Evolutionary conservation across 35 echinoderm and acorn worm genomes (phyloP).

Genomic region (Heliocidaris tuberculata): DNA sequence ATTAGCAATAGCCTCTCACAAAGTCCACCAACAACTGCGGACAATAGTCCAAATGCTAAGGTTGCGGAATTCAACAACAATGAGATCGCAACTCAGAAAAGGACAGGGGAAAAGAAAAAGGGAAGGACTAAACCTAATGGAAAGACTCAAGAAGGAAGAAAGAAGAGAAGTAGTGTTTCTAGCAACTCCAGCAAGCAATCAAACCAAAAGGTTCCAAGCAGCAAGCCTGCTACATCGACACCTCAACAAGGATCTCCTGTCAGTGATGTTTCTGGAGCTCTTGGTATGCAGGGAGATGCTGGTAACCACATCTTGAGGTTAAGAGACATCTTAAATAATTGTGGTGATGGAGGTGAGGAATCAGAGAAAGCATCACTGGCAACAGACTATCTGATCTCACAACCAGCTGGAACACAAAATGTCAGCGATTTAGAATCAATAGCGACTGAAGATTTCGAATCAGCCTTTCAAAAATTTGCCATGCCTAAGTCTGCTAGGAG

Average conservation of each 20-base stretch:
- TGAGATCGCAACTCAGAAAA: not conserved
- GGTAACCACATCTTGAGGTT: slow-evolving; percentile 7
- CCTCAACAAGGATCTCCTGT: not conserved
- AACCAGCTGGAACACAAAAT: not conserved
- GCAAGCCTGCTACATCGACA: not conserved
- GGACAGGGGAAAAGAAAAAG: not conserved
- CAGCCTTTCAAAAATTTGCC: slow-evolving; percentile 39
- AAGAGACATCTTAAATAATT: not conserved
- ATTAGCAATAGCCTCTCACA: not conserved
- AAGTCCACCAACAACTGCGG: slow-evolving; percentile 11
- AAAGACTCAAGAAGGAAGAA: not conserved
- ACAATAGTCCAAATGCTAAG: not conserved
- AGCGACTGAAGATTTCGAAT: slow-evolving; percentile 85
- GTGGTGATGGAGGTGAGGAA: not conserved
- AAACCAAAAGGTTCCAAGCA: not conserved
- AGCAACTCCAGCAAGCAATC: slow-evolving; percentile 23
- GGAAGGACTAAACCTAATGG: not conserved
- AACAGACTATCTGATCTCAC: slow-evolving; percentile 7
- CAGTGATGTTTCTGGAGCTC: not conserved
- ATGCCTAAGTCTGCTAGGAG: slow-evolving; percentile 6
- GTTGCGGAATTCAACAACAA: not conserved
- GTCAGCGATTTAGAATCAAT: slow-evolving; percentile 69
- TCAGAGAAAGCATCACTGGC: not conserved
- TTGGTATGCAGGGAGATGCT: not conserved
- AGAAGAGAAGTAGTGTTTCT: not conserved